Evolutionary conservation across 2,888 invertebrate genomes (phyloP), one percentile per base, ranked within the genome.

Genomic region (Mythimna ferrago): DNA sequence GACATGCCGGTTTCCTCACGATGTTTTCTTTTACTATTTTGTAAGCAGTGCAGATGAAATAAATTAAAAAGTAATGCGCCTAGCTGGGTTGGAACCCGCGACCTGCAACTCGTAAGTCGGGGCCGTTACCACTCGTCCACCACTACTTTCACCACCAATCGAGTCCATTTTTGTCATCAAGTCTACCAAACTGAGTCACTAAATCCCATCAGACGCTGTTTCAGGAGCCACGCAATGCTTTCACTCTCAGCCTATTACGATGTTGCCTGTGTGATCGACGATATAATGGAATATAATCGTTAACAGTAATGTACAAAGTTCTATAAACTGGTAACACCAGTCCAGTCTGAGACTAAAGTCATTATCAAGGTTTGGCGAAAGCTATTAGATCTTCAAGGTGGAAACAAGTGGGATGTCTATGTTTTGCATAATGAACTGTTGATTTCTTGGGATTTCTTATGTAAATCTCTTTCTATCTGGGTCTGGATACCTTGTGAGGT

Each of bases 341-440:
- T 78, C 21, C 16, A 38, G 19, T 7, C 61, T 61, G 58, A 48
- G 62, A 60, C 51, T 56, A 44, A 77, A 79, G 65, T 82, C 79
- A 80, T 80, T 80, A 80, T 66, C 82, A 80, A 80, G 79, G 79
- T 77, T 82, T 10, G 14, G 51, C 56, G 78, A 78, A 77, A 80
- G 72, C 7, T 21, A 35, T 51, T 62, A 66, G 62, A 66, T 66
- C 63, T 66, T 81, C 58, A 79, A 56, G 41, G 51, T 57, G 63
- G 62, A 63, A 62, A 66, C 19, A 32, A 65, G 63, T 75, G 10
- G 16, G 26, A 78, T 38, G 44, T 64, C 51, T 54, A 32, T 2
- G 7, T 38, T 79, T 72, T 35, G 35, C 7, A 60, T 32, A 32
- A 35, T 16, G 3, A 48, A 32, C 0, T 38, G 7, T 35, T 9